Percentiles rank a stretch among this genome's conserved stretches.
Evolutionary conservation across 2,113 vertebrate genomes (phyloP).

Genomic region (Dicrurus megarhynchus): DNA sequence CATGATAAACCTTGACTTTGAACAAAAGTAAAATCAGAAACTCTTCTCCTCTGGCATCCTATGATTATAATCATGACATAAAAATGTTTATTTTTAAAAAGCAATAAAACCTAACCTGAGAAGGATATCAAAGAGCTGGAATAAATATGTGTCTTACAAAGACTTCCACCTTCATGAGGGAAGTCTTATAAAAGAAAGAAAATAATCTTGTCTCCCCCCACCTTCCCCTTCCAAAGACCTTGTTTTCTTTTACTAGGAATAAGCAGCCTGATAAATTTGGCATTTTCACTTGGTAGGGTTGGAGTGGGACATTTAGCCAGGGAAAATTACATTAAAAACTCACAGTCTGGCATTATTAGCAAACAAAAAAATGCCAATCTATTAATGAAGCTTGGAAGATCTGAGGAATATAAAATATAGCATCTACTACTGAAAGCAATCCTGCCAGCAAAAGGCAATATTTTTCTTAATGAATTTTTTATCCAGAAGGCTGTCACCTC

Average conservation of each 20-base stretch:
- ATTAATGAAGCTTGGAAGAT: not conserved
- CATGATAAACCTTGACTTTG: not conserved
- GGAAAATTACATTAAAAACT: not conserved
- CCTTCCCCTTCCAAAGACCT: not conserved
- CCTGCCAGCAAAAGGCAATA: not conserved
- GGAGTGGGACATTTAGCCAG: not conserved
- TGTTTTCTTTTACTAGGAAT: not conserved
- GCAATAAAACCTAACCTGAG: not conserved
- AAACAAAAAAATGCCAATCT: not conserved
- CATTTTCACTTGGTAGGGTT: not conserved
- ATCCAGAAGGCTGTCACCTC: not conserved
- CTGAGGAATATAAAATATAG: not conserved
- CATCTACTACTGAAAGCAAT: not conserved
- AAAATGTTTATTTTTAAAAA: not conserved
- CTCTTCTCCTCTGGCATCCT: not conserved
- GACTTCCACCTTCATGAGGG: not conserved
- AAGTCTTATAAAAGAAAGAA: not conserved
- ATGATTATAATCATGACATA: not conserved
- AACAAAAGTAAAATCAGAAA: not conserved
- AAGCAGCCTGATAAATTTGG: not conserved
- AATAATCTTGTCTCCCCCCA: rapidly evolving
- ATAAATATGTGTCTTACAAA: not conserved
- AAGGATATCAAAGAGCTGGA: not conserved
- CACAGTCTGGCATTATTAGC: not conserved
- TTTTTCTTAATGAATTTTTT: conserved; percentile 1